Conservation (phyloP, 2,797 vertebrate species). For the Clarias fuscus region DNA sequence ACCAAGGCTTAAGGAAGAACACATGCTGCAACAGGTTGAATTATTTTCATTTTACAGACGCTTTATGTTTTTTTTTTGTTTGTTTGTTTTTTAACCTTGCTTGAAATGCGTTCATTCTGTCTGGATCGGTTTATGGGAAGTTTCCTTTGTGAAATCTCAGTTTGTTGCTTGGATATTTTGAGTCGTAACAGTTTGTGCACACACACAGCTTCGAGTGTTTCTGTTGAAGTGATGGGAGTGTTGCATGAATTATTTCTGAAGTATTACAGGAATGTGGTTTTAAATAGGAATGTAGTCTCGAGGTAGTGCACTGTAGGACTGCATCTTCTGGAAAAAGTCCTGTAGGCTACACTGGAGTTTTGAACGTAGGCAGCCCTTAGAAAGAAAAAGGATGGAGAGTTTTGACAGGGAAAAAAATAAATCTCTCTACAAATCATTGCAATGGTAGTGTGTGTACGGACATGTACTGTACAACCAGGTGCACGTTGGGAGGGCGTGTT, state of each 20-base stretch:
- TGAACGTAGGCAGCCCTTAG: too few species aligned
- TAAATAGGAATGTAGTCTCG: background rate
- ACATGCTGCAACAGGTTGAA: constrained; percentile 49
- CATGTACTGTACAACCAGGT: background rate
- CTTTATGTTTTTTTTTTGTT: too few species aligned
- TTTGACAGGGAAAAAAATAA: background rate
- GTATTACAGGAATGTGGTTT: constrained; percentile 33
- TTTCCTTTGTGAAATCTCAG: background rate
- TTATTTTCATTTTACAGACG: background rate
- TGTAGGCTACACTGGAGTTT: background rate
- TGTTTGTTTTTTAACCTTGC: background rate
- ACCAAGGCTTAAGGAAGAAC: constrained; percentile 22
- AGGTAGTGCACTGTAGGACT: background rate
- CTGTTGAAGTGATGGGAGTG: background rate
- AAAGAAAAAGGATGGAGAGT: background rate
- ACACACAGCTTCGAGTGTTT: background rate
- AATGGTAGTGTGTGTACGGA: background rate
- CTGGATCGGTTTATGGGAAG: background rate
- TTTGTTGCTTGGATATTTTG: background rate
- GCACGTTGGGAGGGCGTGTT: too few species aligned
- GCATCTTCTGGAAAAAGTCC: background rate
- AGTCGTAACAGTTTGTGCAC: background rate
- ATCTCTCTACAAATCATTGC: background rate
- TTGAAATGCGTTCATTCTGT: background rate
- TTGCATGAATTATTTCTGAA: constrained; percentile 4